Percentiles rank a stretch among this genome's conserved stretches.
phyloP scores from a whole-genome alignment of 2,888 invertebrate genomes.

The Aquatica leii region DNA sequence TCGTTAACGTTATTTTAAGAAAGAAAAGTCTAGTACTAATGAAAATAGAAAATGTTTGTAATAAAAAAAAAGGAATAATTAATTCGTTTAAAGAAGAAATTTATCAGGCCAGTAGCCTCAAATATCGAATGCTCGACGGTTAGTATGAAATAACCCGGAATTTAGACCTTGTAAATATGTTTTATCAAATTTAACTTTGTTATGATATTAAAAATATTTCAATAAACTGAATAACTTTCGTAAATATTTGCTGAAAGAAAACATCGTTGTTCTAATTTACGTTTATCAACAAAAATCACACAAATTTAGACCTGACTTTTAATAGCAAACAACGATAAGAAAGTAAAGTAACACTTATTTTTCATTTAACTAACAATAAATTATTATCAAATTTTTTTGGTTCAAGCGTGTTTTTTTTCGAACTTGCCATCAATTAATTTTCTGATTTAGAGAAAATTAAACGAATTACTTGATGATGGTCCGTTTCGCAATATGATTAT shows the following conservation, averaged over 20 bases:
- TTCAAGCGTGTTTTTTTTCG: too few species aligned
- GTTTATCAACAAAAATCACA: conserved; percentile 10
- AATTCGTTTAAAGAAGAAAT: background rate
- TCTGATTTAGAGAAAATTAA: too few species aligned
- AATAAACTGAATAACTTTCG: conserved; percentile 12
- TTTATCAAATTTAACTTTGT: conserved; percentile 17
- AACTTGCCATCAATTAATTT: too few species aligned
- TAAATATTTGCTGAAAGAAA: conserved; percentile 15
- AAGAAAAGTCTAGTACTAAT: too few species aligned
- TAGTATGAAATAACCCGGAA: conserved; percentile 12
- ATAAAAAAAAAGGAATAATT: too few species aligned
- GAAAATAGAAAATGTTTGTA: too few species aligned
- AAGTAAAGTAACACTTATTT: background rate
- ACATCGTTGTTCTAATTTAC: conserved; percentile 11
- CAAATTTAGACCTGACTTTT: background rate
- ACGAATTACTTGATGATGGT: too few species aligned
- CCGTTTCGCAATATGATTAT: too few species aligned
- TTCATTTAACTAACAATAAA: too few species aligned
- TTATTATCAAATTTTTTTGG: too few species aligned
- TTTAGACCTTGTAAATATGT: conserved; percentile 12
- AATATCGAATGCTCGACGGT: background rate
- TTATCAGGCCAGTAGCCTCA: conserved; percentile 13
- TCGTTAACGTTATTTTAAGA: too few species aligned
- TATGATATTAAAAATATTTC: conserved; percentile 14
- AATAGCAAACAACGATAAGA: conserved; percentile 10